These are phyloP conservation scores for Clitarchus hookeri DNA, from an alignment of 2,888 invertebrate genomes.

Conservation along the genomic window DNA sequence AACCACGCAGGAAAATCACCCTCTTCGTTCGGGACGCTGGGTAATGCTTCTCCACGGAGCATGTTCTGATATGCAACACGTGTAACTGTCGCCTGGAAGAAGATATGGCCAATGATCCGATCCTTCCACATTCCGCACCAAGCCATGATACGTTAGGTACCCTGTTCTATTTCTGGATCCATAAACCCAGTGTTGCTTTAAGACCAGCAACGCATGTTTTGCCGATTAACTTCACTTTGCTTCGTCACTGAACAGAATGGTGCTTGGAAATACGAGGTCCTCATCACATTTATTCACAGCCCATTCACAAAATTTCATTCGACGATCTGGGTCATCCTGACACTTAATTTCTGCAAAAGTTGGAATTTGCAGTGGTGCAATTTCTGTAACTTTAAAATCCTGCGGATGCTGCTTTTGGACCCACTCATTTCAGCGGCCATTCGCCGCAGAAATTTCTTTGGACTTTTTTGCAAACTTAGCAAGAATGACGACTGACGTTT, in stretches of 20 bases:
- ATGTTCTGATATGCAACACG: background rate
- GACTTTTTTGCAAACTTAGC: background rate
- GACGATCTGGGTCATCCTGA: conserved; percentile 24
- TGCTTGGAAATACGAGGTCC: background rate
- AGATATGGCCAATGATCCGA: conserved; percentile 4
- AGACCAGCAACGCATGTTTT: conserved; percentile 21
- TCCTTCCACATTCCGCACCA: conserved; percentile 22
- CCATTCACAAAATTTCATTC: conserved; percentile 12
- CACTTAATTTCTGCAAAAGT: background rate
- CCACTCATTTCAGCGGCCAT: conserved; percentile 2
- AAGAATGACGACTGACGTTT: conserved; percentile 22
- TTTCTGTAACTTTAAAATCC: background rate
- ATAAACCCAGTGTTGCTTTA: background rate
- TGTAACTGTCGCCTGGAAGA: background rate
- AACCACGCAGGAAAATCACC: background rate
- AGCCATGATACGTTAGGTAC: conserved; percentile 11
- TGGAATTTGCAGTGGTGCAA: conserved; percentile 15
- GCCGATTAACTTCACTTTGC: conserved; percentile 9
- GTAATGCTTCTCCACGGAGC: conserved; percentile 6
- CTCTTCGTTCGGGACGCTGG: background rate
- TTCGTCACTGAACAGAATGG: background rate
- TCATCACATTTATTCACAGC: background rate
- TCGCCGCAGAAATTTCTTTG: background rate
- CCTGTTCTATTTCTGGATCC: background rate
- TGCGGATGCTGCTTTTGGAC: background rate